Base-by-base conservation (phyloP, 2,113 vertebrate species). In the Glaucomys volans region DNA sequence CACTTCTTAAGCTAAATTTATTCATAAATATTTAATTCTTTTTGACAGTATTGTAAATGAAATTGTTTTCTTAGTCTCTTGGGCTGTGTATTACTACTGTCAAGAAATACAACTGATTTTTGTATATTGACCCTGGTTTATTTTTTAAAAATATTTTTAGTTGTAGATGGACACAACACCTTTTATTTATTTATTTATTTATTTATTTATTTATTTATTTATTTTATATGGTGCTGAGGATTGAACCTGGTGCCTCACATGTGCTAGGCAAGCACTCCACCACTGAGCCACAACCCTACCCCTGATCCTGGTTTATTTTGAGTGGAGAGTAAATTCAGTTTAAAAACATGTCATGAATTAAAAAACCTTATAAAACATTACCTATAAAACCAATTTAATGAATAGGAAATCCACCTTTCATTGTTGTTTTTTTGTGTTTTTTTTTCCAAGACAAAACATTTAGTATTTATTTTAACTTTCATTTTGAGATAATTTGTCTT, bases 401-500 rank as follows among this genome's bases (percentile, higher is more conserved):
- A 89, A 37, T 35, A 67, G 14, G 66, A 95, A 90, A 75, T 16
- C 11, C 66, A 89, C 66, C 52, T 90, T 85, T 66, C 28, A 62
- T 52, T 89, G 18, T 26, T 75, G 50, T 54, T n/a, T n/a, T n/a
- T n/a, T n/a, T n/a, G n/a, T n/a, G n/a, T n/a, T n/a, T n/a, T n/a
- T n/a, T n/a, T n/a, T n/a, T n/a, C n/a, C 4, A 84, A 54, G 40
- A 91, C 42, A 72, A 94, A 69, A n/a, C 12, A 22, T 85, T 85
- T 85, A 40, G 77, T 86, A 16, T 83, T 90, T 87, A 47, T 37
- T 91, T 84, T 86, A 64, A 17, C 66, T 90, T 93, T n/a, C 40
- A 86, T 40, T 93, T 93, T 91, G 59, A 93, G 94, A 89, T 64
- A 79, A 52, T 72, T 94, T 69, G 12, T 62, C 16, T 92, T 37